phyloP scores from a whole-genome alignment of 2,113 vertebrate species.

The Paradoxurus hermaphroditus region DNA sequence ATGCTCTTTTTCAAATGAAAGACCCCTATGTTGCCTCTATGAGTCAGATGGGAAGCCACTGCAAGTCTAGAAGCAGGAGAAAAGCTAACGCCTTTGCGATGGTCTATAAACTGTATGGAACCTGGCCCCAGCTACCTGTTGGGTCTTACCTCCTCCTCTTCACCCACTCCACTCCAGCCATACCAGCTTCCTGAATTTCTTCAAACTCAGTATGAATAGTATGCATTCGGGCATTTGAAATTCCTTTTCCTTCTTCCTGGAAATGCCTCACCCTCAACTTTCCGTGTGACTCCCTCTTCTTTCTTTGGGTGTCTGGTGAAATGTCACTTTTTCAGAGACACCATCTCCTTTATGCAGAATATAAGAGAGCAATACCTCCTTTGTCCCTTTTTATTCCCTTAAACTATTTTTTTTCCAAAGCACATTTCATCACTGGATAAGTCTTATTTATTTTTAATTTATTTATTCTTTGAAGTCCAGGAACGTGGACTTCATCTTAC shows the following conservation, averaged over 20 bases:
- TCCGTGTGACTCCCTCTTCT: neutral
- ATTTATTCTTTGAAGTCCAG: neutral
- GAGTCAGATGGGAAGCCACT: neutral
- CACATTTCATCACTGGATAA: neutral
- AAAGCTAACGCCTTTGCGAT: neutral
- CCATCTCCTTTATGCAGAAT: neutral
- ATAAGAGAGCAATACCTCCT: neutral
- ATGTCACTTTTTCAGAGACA: neutral
- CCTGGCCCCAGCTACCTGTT: rapidly evolving
- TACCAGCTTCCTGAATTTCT: neutral
- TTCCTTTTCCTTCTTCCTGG: neutral
- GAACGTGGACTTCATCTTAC: neutral
- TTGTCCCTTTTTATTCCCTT: neutral
- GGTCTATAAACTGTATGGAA: neutral
- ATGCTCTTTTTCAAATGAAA: neutral
- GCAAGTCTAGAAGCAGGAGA: neutral
- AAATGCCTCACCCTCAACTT: neutral
- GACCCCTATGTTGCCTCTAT: rapidly evolving
- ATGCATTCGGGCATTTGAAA: neutral
- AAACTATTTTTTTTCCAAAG: neutral
- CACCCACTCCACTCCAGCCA: rapidly evolving
- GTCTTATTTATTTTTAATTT: neutral
- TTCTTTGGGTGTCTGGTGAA: neutral
- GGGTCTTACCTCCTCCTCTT: neutral
- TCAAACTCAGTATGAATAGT: neutral